These are phyloP conservation scores for Scartelaos histophorus DNA, from an alignment of 2,113 vertebrate genomes.

Conservation along the genomic window DNA sequence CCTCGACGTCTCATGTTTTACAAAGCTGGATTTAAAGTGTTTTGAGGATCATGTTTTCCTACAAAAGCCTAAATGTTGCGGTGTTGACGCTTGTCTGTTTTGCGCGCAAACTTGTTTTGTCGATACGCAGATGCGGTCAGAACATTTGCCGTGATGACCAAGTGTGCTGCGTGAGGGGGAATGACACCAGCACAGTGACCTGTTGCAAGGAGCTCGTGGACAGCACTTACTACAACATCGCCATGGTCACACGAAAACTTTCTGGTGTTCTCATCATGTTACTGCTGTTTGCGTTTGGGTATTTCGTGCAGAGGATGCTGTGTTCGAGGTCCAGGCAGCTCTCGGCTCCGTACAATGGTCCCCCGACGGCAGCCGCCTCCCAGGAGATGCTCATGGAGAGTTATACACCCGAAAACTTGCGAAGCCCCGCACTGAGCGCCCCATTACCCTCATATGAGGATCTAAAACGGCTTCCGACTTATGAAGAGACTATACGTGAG, in stretches of 20 bases:
- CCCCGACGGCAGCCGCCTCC: conserved; percentile 62
- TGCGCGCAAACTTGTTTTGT: conserved; percentile 21
- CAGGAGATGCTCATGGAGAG: conserved; percentile 78
- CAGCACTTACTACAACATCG: conserved; percentile 81
- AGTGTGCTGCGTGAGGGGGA: conserved; percentile 79
- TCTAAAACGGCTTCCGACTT: conserved; percentile 85
- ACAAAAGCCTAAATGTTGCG: conserved; percentile 7
- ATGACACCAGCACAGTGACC: conserved; percentile 54
- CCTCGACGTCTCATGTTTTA: conserved; percentile 3
- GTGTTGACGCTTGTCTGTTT: conserved; percentile 22
- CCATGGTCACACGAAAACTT: conserved; percentile 85
- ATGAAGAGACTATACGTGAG: conserved; percentile 82
- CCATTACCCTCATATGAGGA: conserved; percentile 85
- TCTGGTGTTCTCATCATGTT: conserved; percentile 84
- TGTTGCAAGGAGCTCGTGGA: conserved; percentile 79
- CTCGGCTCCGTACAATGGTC: conserved; percentile 55
- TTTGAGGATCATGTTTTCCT: conserved; percentile 22
- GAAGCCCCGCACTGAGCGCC: conserved; percentile 25
- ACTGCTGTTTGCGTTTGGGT: conserved; percentile 84
- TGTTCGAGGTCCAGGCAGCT: conserved; percentile 78
- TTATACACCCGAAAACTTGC: conserved; percentile 50
- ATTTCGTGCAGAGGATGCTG: conserved; percentile 82
- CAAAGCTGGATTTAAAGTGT: not conserved
- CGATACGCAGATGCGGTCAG: conserved; percentile 68
- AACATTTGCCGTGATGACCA: conserved; percentile 76